A percentile compares a stretch with the other conserved stretches of the same genome.
These are phyloP conservation scores for Rynchops niger DNA, from an alignment of 2,113 vertebrate species.

Conservation along the genomic window DNA sequence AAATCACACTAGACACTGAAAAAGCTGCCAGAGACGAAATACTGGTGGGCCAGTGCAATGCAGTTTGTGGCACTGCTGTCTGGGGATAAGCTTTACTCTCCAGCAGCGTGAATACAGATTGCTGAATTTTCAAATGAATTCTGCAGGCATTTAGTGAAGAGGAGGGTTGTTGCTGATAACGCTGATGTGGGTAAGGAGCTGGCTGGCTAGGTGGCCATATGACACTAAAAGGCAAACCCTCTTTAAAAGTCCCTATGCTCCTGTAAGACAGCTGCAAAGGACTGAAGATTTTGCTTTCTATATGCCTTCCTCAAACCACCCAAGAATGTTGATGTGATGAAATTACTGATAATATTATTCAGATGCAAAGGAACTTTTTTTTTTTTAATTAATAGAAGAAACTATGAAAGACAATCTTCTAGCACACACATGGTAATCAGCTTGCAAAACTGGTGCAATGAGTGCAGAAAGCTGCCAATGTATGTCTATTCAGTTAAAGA, in stretches of 20 bases:
- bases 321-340: neutral
- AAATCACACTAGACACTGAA: neutral
- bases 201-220: neutral
- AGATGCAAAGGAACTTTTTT: neutral
- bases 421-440: neutral
- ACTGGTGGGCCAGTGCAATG: neutral
- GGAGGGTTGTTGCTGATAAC: neutral
- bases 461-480: neutral
- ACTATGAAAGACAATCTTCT: neutral
- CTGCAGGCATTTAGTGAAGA: neutral
- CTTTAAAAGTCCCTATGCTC: neutral
- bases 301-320: neutral
- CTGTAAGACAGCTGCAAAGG: neutral
- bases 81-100: neutral
- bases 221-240: neutral
- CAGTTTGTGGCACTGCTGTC: neutral
- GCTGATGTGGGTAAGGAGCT: neutral
- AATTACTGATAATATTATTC: neutral
- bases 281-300: neutral
- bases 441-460: neutral
- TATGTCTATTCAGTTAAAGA: neutral
- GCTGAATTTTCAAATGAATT: neutral
- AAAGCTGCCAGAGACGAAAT: neutral
- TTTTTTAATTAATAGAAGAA: neutral
- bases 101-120: neutral